Conservation (phyloP, 2,113 vertebrate species). For the Carollia perspicillata region DNA sequence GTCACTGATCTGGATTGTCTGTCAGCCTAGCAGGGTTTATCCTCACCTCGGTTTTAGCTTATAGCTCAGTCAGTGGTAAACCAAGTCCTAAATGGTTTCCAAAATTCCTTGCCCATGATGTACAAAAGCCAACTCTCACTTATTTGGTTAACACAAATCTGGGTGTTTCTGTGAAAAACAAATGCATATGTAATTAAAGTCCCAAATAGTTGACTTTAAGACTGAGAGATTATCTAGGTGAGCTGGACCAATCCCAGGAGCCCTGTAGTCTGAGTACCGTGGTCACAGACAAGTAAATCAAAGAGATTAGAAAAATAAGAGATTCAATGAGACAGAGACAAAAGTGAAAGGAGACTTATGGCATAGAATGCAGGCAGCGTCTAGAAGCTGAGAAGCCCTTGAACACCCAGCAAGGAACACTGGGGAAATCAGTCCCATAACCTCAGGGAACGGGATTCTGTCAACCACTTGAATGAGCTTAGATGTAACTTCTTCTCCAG, state of each 20-base stretch:
- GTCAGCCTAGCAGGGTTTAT: background rate
- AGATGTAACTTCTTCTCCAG: background rate
- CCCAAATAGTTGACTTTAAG: background rate
- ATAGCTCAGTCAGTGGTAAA: background rate
- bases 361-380: background rate
- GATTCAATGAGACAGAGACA: background rate
- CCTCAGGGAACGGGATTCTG: background rate
- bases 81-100: background rate
- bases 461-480: background rate
- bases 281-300: background rate
- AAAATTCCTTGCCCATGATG: background rate
- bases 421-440: background rate
- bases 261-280: background rate
- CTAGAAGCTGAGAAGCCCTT: background rate
- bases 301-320: background rate
- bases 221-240: background rate
- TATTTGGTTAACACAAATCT: background rate
- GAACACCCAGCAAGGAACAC: background rate
- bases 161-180: background rate
- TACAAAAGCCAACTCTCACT: background rate
- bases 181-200: background rate
- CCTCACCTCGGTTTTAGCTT: background rate
- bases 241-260: background rate
- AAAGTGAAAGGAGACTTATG: fast-evolving
- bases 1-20: background rate